Evolutionary conservation across 2,113 vertebrate species (phyloP), one percentile per base, ranked within the genome.

Genomic region (Myodes glareolus): DNA sequence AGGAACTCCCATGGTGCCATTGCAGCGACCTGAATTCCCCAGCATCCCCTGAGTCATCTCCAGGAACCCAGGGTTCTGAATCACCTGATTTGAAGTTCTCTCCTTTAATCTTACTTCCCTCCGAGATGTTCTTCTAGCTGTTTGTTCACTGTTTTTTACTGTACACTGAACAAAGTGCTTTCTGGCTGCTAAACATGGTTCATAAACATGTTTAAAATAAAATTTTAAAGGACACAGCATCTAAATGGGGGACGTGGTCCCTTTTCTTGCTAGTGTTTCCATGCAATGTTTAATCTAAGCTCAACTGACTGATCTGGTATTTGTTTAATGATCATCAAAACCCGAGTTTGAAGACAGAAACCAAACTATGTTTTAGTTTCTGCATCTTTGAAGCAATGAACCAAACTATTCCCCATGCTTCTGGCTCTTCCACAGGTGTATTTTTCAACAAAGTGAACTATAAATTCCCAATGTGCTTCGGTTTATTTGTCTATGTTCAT

Each of bases 391-490:
- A 85, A 45, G 61, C n/a, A 42, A 6, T 68, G 65, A 85, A 67
- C 36, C 63, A 91, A 45, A 88, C 47, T 33, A 63, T 68, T 47
- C 17, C 7, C 9, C 36, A 23, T 3, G n/a, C 2, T 81, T 3
- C 27, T 9, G 19, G 14, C 82, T 73, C 65, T 52, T 67, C 65
- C 19, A 31, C 31, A 55, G 17, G 25, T 70, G 3, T 47, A 67
- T 63, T 80, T 92, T 95, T 95, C 68, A 82, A 68, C 52, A 52
- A 91, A 45, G 63, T 94, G 70, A 95, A 82, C 10, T 1, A 1
- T 23, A 45, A 25, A 8, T 50, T 72, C 36, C 17, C 12, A 67
- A 7, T 36, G 36, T 55, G 47, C 2, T 68, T 78, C 10, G 17
- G 61, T 21, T 8, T 2, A 6, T 42, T 84, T 90, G 81, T 17